These are phyloP conservation scores for Lacerta viridis DNA, from an alignment of 2,797 vertebrate genomes.

Conservation along the genomic window DNA sequence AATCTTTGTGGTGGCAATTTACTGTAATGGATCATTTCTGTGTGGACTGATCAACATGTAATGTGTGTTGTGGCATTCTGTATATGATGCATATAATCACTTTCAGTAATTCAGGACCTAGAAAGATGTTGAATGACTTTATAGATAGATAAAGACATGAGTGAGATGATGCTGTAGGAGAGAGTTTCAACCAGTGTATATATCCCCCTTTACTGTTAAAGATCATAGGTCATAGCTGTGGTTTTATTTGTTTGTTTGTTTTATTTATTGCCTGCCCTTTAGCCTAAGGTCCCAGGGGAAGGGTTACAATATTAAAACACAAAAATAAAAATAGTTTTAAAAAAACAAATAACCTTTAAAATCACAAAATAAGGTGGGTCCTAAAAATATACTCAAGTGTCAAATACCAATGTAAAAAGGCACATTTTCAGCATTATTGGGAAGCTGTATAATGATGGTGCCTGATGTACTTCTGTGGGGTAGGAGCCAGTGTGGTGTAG, in stretches of 20 bases:
- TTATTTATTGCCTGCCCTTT: not conserved
- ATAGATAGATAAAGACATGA: constrained; percentile 38
- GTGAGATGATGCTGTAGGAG: constrained; percentile 46
- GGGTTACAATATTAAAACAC: not conserved
- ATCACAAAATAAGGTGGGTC: not conserved
- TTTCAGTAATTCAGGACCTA: not conserved
- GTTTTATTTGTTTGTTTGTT: not conserved
- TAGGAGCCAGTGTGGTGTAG: too few species aligned
- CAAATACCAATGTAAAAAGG: too few species aligned
- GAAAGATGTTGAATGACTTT: not conserved
- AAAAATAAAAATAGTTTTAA: not conserved
- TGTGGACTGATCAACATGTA: not conserved
- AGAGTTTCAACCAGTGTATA: constrained; percentile 49
- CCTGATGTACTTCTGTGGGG: too few species aligned
- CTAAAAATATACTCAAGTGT: too few species aligned
- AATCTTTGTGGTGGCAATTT: constrained; percentile 27
- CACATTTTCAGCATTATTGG: too few species aligned
- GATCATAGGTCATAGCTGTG: constrained; percentile 4
- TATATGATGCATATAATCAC: not conserved
- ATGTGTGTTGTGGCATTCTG: not conserved
- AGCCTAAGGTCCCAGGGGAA: not conserved
- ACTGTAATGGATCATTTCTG: constrained; percentile 41
- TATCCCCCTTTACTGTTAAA: constrained; percentile 42
- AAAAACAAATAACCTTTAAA: not conserved
- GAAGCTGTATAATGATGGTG: too few species aligned